phyloP scores from a whole-genome alignment of 2,797 vertebrate species.

The Neosilurus hyrtlii region DNA sequence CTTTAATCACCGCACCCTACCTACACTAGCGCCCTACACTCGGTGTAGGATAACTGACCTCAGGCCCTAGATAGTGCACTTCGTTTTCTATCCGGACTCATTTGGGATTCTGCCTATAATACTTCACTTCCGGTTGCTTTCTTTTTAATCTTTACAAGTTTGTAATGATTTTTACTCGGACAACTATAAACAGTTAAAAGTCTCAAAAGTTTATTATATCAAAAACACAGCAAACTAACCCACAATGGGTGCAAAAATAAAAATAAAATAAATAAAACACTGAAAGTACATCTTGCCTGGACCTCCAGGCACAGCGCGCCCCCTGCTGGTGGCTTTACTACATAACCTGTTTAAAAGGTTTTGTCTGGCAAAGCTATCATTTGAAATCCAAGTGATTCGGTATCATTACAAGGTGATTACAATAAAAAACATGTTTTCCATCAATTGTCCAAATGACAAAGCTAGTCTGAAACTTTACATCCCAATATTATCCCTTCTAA shows the following conservation, averaged over 20 bases:
- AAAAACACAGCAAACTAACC: background rate
- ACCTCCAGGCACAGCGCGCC: background rate
- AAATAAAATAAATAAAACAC: background rate
- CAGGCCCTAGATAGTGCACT: slow-evolving; percentile 1
- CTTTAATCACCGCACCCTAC: background rate
- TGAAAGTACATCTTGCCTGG: background rate
- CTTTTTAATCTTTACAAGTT: slow-evolving; percentile 35
- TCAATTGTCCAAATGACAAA: slow-evolving; percentile 76
- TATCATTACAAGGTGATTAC: background rate
- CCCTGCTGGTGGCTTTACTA: background rate
- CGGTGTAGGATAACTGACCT: background rate
- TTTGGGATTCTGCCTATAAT: background rate
- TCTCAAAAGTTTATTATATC: background rate
- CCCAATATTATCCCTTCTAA: slow-evolving; percentile 50
- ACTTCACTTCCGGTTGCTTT: slow-evolving; percentile 52
- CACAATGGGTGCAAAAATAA: background rate
- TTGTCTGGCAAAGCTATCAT: background rate
- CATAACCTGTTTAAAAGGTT: background rate
- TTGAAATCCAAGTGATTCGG: background rate
- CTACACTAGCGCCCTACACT: slow-evolving; percentile 14
- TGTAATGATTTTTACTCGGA: background rate
- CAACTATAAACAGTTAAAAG: background rate
- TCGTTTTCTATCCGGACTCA: background rate
- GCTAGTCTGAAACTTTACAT: slow-evolving; percentile 60
- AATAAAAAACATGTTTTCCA: slow-evolving; percentile 37